Percentiles rank a stretch among this genome's conserved stretches.
phyloP scores from a whole-genome alignment of 2,797 vertebrate genomes.

The Smutsia gigantea region DNA sequence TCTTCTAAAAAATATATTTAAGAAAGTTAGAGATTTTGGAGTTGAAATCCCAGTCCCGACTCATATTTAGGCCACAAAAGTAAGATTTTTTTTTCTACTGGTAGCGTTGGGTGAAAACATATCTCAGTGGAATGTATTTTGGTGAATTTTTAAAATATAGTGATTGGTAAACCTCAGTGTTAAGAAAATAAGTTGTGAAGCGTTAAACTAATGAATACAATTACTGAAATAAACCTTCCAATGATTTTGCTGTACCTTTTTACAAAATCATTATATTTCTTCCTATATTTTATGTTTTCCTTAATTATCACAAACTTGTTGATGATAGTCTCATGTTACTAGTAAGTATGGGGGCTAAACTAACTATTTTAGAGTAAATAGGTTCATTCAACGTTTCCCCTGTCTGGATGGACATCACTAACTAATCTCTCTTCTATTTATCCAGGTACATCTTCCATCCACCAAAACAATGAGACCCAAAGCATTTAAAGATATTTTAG shows the following conservation, averaged over 20 bases:
- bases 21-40: neutral
- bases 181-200: neutral
- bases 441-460: neutral
- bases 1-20: neutral
- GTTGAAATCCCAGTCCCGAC: neutral
- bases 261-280: neutral
- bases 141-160: neutral
- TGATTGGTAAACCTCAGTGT: neutral
- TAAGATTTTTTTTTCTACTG: neutral
- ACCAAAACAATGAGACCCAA: neutral
- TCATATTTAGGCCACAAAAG: neutral
- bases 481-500: neutral
- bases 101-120: neutral
- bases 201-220: neutral
- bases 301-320: neutral
- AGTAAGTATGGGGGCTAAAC: neutral
- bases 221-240: neutral
- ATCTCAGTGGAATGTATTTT: neutral
- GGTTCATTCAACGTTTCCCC: neutral
- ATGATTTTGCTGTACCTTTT: constrained; percentile 34
- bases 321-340: neutral
- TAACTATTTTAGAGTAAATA: constrained; percentile 20
- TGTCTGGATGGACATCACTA: neutral
- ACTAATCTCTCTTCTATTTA: neutral
- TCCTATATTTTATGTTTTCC: neutral